Conservation (phyloP, 2,888 invertebrate species). For the Orthosia incerta region DNA sequence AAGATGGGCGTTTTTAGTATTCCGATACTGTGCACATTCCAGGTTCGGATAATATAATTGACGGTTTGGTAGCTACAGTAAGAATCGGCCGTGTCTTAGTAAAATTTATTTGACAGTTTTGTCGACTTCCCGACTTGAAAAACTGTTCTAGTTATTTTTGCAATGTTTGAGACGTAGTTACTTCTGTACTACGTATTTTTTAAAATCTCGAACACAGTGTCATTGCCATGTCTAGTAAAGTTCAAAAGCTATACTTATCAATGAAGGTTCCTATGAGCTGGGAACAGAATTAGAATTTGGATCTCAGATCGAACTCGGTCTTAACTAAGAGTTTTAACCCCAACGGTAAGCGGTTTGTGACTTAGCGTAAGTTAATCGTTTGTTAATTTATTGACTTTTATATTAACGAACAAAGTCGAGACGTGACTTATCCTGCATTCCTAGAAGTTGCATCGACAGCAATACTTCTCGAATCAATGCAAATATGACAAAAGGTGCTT, state of each 20-base stretch:
- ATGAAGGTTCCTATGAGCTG: slow-evolving; percentile 25
- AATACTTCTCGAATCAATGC: slow-evolving; percentile 41
- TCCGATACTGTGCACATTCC: slow-evolving; percentile 53
- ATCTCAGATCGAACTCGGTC: slow-evolving; percentile 25
- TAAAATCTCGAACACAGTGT: background rate
- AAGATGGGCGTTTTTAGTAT: slow-evolving; percentile 25
- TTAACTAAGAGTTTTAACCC: background rate
- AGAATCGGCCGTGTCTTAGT: slow-evolving; percentile 15
- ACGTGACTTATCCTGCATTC: slow-evolving; percentile 40
- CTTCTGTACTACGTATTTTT: slow-evolving; percentile 5
- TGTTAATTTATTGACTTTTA: slow-evolving; percentile 26
- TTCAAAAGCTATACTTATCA: slow-evolving; percentile 20
- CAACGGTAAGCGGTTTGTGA: background rate
- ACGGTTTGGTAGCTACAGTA: slow-evolving; percentile 7
- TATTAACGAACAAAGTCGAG: slow-evolving; percentile 30
- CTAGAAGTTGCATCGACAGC: slow-evolving; percentile 27
- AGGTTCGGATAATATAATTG: slow-evolving; percentile 25
- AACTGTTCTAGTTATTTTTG: background rate
- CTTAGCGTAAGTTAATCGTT: slow-evolving; percentile 10
- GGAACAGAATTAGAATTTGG: slow-evolving; percentile 21
- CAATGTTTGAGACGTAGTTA: slow-evolving; percentile 9
- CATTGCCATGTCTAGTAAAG: slow-evolving; percentile 7
- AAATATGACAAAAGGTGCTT: slow-evolving; percentile 67
- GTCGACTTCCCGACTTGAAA: background rate
- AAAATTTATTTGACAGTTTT: slow-evolving; percentile 13